phyloP scores from a whole-genome alignment of 2,113 vertebrate genomes.

The Columba janthina region DNA sequence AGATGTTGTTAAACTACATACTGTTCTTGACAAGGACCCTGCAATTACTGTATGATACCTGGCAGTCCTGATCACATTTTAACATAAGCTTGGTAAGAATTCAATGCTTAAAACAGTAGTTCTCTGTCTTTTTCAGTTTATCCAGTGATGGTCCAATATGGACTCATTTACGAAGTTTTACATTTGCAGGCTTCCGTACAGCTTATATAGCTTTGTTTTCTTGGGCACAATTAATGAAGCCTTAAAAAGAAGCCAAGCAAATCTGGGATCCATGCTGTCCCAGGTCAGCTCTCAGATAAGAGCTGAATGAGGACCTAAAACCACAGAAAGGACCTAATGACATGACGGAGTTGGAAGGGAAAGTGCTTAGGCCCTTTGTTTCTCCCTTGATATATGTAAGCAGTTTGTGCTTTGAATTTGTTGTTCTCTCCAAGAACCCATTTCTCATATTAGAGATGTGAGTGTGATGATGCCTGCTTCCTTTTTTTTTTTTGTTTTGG shows the following conservation, averaged over 20 bases:
- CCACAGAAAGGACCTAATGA: background rate
- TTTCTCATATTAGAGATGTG: background rate
- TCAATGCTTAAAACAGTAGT: background rate
- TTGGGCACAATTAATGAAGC: background rate
- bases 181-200: background rate
- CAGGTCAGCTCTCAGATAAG: background rate
- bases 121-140: background rate
- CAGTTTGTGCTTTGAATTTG: background rate
- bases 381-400: background rate
- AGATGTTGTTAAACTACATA: background rate
- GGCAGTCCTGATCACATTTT: background rate
- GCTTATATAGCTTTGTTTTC: background rate
- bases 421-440: background rate
- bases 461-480: background rate
- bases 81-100: background rate
- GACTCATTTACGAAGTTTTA: background rate
- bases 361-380: background rate
- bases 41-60: background rate
- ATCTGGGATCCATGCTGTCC: background rate
- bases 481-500: background rate
- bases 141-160: background rate
- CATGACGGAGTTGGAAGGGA: background rate
- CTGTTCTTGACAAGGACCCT: background rate
- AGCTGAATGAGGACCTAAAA: background rate
- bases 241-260: background rate